Percentiles rank a stretch among this genome's conserved stretches.
Conservation (phyloP, 2,888 invertebrate species). For the Trachelus troglodyta region DNA sequence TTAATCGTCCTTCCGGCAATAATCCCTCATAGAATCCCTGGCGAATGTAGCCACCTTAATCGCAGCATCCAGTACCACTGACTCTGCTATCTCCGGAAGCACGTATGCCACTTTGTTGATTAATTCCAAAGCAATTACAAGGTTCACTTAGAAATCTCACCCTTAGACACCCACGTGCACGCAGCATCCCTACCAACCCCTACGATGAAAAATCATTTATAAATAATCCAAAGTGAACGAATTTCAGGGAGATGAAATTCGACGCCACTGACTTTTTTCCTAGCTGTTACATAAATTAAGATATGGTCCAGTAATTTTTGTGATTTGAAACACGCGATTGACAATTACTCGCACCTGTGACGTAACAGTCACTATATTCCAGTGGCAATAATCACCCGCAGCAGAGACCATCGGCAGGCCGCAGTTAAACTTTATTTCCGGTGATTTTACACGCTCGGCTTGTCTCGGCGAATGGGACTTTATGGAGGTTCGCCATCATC, state of each 20-base stretch:
- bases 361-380: not conserved
- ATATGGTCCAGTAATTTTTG: not conserved
- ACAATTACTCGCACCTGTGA: not conserved
- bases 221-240: too few relatives aligned
- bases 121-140: not conserved
- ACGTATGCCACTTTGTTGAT: conserved; percentile 2
- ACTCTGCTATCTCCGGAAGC: not conserved
- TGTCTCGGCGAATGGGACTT: not conserved
- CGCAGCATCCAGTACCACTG: conserved; percentile 1
- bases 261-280: too few relatives aligned
- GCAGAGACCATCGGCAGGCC: not conserved
- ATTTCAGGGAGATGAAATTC: too few relatives aligned
- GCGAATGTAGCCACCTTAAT: conserved; percentile 2
- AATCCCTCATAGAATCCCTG: conserved; percentile 9
- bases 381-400: conserved; percentile 14
- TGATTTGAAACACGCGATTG: not conserved
- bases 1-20: conserved; percentile 37
- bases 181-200: too few relatives aligned
- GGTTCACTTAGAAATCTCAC: not conserved
- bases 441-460: conserved; percentile 16
- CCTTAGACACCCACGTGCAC: not conserved
- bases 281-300: not conserved
- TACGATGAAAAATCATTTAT: too few relatives aligned
- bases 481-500: not conserved
- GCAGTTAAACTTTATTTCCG: conserved; percentile 20